Evolutionary conservation across 2,888 invertebrate species (phyloP).

Genomic region (Chaetogeoica ovagalla): DNA sequence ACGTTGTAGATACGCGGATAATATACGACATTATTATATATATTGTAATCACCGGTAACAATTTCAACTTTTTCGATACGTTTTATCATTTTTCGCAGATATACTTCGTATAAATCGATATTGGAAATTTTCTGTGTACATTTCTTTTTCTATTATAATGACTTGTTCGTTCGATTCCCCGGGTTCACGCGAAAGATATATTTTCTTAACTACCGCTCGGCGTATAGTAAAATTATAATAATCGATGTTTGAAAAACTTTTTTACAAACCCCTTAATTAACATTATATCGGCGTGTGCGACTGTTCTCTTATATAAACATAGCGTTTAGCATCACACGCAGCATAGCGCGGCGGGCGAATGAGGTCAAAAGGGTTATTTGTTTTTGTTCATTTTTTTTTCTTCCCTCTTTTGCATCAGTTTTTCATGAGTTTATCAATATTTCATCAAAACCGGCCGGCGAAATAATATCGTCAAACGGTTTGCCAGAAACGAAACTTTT

Average conservation of each 20-base stretch:
- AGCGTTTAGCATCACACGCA: too few species aligned
- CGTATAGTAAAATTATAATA: neutral
- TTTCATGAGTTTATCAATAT: neutral
- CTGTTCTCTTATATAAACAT: neutral
- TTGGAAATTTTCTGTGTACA: too few species aligned
- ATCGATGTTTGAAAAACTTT: conserved; percentile 23
- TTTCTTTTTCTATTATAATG: neutral
- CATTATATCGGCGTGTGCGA: conserved; percentile 38
- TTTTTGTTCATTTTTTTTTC: too few species aligned
- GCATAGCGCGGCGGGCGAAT: neutral
- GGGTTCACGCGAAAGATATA: conserved; percentile 11
- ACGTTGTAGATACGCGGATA: too few species aligned
- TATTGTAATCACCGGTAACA: too few species aligned
- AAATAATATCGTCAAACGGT: neutral
- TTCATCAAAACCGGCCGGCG: too few species aligned
- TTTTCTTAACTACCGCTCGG: conserved; percentile 2
- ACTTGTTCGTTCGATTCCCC: neutral
- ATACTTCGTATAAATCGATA: too few species aligned
- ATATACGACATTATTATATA: too few species aligned
- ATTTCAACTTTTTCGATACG: too few species aligned
- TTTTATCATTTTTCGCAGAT: too few species aligned
- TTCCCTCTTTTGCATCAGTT: neutral
- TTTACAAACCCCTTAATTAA: conserved; percentile 34
- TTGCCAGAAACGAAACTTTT: neutral
- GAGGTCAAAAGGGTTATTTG: conserved; percentile 11